These are phyloP conservation scores for Sebastes minor DNA, from an alignment of 2,797 vertebrate species.

Conservation along the genomic window DNA sequence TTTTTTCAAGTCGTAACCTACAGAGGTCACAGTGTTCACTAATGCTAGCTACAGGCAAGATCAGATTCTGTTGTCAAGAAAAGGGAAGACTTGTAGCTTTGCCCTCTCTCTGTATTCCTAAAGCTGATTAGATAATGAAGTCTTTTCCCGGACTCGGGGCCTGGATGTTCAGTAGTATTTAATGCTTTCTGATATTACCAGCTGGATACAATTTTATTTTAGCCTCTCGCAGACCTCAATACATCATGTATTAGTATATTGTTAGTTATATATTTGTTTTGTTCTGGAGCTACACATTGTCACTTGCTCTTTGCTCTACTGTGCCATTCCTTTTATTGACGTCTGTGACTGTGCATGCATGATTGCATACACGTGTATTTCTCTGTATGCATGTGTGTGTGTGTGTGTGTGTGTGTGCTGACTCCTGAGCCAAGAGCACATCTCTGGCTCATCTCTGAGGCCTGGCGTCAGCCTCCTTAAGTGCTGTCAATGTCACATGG, in stretches of 20 bases:
- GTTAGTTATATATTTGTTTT: conserved; percentile 37
- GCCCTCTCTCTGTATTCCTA: conserved; percentile 53
- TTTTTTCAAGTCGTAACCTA: conserved; percentile 53
- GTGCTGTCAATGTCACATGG: conserved; percentile 78
- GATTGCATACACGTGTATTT: background rate
- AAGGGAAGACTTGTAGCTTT: conserved; percentile 35
- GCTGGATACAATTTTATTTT: background rate
- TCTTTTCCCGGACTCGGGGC: conserved; percentile 25
- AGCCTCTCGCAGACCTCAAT: background rate
- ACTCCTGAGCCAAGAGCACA: conserved; percentile 48
- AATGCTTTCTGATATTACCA: conserved; percentile 13
- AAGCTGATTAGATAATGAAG: conserved; percentile 61
- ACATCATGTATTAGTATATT: conserved; percentile 6
- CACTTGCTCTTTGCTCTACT: conserved; percentile 19
- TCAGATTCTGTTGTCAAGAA: conserved; percentile 54
- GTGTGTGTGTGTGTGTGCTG: background rate
- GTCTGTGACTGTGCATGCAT: conserved; percentile 17
- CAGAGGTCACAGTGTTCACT: conserved; percentile 60
- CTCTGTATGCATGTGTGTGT: background rate
- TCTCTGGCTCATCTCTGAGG: conserved; percentile 61
- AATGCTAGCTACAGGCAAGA: conserved; percentile 62
- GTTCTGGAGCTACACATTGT: background rate
- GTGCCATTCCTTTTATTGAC: conserved; percentile 27
- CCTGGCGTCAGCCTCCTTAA: conserved; percentile 69
- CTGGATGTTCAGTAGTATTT: background rate